phyloP scores from a whole-genome alignment of 2,113 vertebrate species.

The Salvelinus sp. region DNA sequence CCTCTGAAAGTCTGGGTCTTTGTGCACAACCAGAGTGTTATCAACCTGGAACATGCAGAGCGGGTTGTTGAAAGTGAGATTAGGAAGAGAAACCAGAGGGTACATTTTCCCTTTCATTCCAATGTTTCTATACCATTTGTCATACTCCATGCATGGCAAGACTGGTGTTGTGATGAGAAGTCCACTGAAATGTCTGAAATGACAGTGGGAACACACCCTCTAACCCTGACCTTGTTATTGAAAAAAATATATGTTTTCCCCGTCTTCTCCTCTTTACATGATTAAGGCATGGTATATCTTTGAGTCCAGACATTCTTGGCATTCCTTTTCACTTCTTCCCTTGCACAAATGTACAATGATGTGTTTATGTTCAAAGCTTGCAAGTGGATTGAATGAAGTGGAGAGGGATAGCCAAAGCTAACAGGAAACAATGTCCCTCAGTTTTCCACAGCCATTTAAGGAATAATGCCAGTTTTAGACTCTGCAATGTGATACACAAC shows the following conservation, averaged over 20 bases:
- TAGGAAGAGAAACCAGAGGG: neutral
- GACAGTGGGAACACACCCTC: conserved; percentile 26
- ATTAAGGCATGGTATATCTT: conserved; percentile 46
- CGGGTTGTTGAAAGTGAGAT: neutral
- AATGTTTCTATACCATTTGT: conserved; percentile 34
- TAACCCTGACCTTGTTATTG: conserved; percentile 29
- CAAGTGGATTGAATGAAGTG: neutral
- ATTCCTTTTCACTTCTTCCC: conserved; percentile 46
- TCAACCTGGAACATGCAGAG: no score
- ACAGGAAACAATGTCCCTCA: neutral
- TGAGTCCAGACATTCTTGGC: conserved; percentile 49
- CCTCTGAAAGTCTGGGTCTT: no score
- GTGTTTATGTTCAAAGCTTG: conserved; percentile 38
- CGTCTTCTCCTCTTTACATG: conserved; percentile 19
- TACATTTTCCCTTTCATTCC: neutral
- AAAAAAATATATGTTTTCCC: conserved; percentile 14
- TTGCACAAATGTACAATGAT: conserved; percentile 28
- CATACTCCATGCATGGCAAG: conserved; percentile 33
- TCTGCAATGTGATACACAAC: neutral
- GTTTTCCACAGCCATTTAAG: neutral
- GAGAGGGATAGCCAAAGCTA: conserved; percentile 20
- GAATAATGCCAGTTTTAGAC: neutral
- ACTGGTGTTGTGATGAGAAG: conserved; percentile 35
- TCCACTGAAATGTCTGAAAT: conserved; percentile 31
- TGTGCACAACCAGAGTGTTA: no score